Percentiles rank a stretch among this genome's conserved stretches.
Evolutionary conservation across 2,797 vertebrate species (phyloP).

Genomic region (Rhodeus uyekii): DNA sequence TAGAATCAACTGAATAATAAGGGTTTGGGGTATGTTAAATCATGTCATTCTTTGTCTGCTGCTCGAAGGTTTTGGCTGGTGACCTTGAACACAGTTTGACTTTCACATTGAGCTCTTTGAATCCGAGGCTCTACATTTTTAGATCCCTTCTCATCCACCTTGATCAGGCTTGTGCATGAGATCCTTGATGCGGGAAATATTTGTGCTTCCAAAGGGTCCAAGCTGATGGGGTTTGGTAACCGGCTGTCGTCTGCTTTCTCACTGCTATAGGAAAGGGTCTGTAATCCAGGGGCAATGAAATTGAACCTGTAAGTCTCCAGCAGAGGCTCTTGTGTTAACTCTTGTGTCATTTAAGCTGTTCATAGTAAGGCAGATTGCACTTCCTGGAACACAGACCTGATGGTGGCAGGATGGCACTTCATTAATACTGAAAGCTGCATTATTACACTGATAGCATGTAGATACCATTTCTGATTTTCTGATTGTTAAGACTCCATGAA

Average conservation of each 20-base stretch:
- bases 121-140: neutral
- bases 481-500: neutral
- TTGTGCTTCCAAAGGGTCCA: conserved; percentile 11
- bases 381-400: conserved; percentile 17
- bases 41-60: neutral
- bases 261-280: neutral
- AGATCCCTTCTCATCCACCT: conserved; percentile 32
- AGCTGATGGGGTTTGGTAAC: conserved; percentile 24
- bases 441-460: neutral
- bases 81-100: conserved; percentile 20
- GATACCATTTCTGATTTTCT: neutral
- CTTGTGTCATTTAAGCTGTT: conserved; percentile 2
- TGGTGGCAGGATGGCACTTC: neutral
- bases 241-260: neutral
- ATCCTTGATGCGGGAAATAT: conserved; percentile 18
- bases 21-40: neutral
- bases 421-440: neutral
- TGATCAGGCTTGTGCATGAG: conserved; percentile 28
- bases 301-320: neutral
- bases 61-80: neutral
- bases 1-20: neutral
- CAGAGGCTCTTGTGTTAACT: conserved; percentile 6
- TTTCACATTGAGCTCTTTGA: conserved; percentile 31
- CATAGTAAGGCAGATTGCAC: neutral
- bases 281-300: neutral